phyloP scores from a whole-genome alignment of 2,113 vertebrate genomes.

The Leptodactylus fuscus region DNA sequence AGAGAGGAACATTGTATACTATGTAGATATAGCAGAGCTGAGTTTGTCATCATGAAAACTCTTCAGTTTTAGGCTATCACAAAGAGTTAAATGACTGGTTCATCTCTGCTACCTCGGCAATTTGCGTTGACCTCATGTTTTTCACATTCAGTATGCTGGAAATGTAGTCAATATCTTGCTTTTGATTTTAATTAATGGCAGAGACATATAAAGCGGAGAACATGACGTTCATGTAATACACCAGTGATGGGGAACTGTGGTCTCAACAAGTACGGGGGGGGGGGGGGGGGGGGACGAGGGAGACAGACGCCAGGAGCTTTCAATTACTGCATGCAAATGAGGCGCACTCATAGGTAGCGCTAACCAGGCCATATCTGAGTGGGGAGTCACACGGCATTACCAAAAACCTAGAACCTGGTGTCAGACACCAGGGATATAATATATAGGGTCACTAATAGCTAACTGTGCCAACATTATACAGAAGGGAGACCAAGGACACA shows the following conservation, averaged over 20 bases:
- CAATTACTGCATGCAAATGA: conserved; percentile 38
- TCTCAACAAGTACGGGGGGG: neutral
- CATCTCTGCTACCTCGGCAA: neutral
- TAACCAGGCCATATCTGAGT: neutral
- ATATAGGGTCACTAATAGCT: neutral
- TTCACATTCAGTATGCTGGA: neutral
- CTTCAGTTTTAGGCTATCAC: neutral
- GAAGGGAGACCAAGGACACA: no score
- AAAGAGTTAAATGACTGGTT: neutral
- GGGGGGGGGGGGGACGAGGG: neutral
- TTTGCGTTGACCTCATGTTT: neutral
- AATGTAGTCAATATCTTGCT: neutral
- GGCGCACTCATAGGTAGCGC: neutral
- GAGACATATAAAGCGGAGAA: neutral
- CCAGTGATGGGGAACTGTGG: neutral
- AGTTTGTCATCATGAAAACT: neutral
- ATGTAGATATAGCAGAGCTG: neutral
- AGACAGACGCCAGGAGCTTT: neutral
- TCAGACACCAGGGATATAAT: no score
- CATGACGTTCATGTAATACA: neutral
- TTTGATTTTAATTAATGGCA: neutral
- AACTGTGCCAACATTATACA: neutral
- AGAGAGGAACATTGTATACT: neutral
- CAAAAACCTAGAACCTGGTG: neutral
- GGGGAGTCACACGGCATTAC: neutral